Base-by-base conservation (phyloP, 2,113 vertebrate species). In the Sus scrofa region DNA sequence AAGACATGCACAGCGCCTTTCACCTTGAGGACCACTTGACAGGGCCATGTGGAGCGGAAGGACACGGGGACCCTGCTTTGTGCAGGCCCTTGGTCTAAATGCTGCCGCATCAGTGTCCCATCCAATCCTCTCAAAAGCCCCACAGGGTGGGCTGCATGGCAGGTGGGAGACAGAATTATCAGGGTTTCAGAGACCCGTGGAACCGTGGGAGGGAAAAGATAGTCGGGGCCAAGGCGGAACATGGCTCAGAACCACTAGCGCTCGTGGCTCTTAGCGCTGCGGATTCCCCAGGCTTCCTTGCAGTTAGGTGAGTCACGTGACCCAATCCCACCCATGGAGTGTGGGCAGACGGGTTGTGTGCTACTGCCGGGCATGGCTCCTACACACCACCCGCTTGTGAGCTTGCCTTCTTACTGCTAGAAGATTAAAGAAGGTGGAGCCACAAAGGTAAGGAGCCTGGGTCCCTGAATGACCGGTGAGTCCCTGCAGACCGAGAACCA, bases 31-130 rank as follows among this genome's bases (percentile, higher is more conserved):
- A 81, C 74, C 18, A 26, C 26, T 44, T 30, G n/a, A 44, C 90
- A 78, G 90, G 82, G 74, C 37, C 86, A 81, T 56, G 30, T n/a
- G 30, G 70, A 92, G 67, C 79, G 85, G 71, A 91, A 96, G 90
- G 93, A 85, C 91, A 50, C 0, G 1, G 37, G 50, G 37, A 37
- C 92, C 22, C 56, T 83, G 18, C 24, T 13, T 13, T 7, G n/a
- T 2, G 14, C 13, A n/a, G 39, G 74, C 34, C 50, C 12, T 52
- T 50, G 27, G 56, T 52, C 62, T 62, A 52, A 34, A 22, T 26
- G 18, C 15, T 3, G 78, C 65, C 34, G 16, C 3, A 8, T 39
- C 34, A 58, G 14, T 24, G 37, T 68, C 27, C 18, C 14, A 12
- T 20, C 34, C 4, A 20, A 24, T 73, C 27, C 26, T 24, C 34